Evolutionary conservation across 1,140 invertebrate genomes (phyloP).

Genomic region (Phymorhynchus buccinoides): DNA sequence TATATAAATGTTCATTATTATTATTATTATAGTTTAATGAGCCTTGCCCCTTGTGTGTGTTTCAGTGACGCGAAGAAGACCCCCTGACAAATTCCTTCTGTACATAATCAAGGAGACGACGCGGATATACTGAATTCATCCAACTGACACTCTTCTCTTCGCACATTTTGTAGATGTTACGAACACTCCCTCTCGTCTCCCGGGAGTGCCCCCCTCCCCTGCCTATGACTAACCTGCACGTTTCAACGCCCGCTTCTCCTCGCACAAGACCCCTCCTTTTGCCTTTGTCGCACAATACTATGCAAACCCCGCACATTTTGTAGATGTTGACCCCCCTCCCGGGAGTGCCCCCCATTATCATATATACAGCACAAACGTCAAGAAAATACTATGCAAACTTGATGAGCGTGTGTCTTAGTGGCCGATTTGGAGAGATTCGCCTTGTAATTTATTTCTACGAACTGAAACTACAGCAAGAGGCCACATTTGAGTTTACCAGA

Average conservation of each 20-base stretch:
- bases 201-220: neutral
- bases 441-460: neutral
- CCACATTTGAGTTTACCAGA: neutral
- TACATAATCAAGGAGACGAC: too few species aligned
- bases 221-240: neutral
- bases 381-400: constrained; percentile 13
- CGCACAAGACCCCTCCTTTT: neutral
- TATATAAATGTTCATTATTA: too few species aligned
- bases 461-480: too few species aligned
- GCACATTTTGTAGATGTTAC: too few species aligned
- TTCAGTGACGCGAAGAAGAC: too few species aligned
- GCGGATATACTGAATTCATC: too few species aligned
- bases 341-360: neutral
- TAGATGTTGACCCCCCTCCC: too few species aligned
- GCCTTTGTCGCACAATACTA: neutral
- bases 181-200: neutral
- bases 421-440: neutral
- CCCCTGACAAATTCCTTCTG: too few species aligned
- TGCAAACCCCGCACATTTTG: neutral
- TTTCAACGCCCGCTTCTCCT: neutral
- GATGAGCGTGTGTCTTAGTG: neutral
- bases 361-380: neutral
- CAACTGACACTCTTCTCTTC: too few species aligned
- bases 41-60: too few species aligned
- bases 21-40: too few species aligned